Percentiles rank a stretch among this genome's conserved stretches.
These are phyloP conservation scores for Pangasius djambal DNA, from an alignment of 2,797 vertebrate genomes.

Conservation along the genomic window DNA sequence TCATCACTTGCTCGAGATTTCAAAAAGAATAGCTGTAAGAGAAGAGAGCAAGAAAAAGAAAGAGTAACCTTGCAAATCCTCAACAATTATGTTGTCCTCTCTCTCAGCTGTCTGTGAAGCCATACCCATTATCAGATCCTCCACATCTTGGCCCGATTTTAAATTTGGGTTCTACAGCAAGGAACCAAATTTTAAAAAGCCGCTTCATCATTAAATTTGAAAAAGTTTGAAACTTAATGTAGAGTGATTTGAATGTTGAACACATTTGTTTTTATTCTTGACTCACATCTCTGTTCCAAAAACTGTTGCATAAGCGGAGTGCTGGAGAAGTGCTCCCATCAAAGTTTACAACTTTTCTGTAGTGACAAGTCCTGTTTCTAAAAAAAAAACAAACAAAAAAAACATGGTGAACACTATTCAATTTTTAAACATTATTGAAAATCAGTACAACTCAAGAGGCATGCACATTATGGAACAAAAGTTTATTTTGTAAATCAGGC, in stretches of 20 bases:
- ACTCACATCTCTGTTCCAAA: constrained; percentile 90
- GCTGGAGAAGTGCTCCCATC: constrained; percentile 72
- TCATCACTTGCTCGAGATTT: neutral
- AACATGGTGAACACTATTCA: neutral
- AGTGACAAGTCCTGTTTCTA: constrained; percentile 82
- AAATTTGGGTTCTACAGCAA: constrained; percentile 76
- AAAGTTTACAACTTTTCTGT: constrained; percentile 63
- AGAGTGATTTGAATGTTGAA: neutral
- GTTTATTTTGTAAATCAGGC: neutral
- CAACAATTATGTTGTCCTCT: constrained; percentile 87
- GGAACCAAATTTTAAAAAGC: constrained; percentile 2
- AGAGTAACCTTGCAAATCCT: constrained; percentile 89
- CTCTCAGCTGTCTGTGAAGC: constrained; percentile 89
- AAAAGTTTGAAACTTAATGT: neutral
- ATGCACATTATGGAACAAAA: neutral
- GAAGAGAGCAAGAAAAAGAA: neutral
- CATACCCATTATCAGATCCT: constrained; percentile 93
- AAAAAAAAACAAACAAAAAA: neutral
- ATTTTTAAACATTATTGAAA: neutral
- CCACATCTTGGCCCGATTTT: constrained; percentile 73
- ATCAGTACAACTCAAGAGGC: neutral
- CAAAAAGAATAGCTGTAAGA: neutral
- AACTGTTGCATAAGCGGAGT: constrained; percentile 90
- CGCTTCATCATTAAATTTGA: neutral
- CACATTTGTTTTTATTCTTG: neutral